Conservation (phyloP, 2,888 invertebrate genomes). For the Mimumesa dahlbomi region DNA sequence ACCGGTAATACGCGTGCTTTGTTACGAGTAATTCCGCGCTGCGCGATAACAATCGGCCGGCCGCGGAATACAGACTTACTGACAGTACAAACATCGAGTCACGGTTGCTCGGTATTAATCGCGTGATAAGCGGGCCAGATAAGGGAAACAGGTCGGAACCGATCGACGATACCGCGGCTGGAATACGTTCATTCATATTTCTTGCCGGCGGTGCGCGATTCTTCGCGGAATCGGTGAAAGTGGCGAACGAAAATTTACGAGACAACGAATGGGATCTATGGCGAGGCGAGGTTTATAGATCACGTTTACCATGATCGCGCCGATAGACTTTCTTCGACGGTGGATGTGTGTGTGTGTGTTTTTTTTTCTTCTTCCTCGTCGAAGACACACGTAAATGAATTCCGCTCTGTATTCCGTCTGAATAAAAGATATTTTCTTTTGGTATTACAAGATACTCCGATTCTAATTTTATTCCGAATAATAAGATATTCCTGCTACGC, state of each 20-base stretch:
- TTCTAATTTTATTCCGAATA: too few relatives aligned
- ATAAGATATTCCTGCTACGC: too few relatives aligned
- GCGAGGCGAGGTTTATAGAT: neutral
- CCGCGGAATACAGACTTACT: constrained; percentile 20
- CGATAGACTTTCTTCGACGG: too few relatives aligned
- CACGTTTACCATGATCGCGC: too few relatives aligned
- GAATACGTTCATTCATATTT: constrained; percentile 1
- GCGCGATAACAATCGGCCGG: constrained; percentile 42
- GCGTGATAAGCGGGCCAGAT: constrained; percentile 40
- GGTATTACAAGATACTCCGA: too few relatives aligned
- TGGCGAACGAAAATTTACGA: constrained; percentile 4
- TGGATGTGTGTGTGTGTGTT: too few relatives aligned
- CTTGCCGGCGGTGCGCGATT: neutral
- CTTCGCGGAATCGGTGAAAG: constrained; percentile 27
- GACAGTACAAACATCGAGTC: constrained; percentile 41
- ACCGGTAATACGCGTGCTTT: constrained; percentile 1
- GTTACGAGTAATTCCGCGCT: constrained; percentile 11
- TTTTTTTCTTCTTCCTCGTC: too few relatives aligned
- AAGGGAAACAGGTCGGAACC: constrained; percentile 18
- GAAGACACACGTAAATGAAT: too few relatives aligned
- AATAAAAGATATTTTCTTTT: too few relatives aligned
- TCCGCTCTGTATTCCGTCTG: too few relatives aligned
- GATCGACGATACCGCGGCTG: neutral
- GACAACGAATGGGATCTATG: neutral
- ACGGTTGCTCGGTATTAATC: constrained; percentile 45